Percentiles rank a stretch among this genome's conserved stretches.
Conservation (phyloP, 2,113 vertebrate species). For the Bothrops jararaca region DNA sequence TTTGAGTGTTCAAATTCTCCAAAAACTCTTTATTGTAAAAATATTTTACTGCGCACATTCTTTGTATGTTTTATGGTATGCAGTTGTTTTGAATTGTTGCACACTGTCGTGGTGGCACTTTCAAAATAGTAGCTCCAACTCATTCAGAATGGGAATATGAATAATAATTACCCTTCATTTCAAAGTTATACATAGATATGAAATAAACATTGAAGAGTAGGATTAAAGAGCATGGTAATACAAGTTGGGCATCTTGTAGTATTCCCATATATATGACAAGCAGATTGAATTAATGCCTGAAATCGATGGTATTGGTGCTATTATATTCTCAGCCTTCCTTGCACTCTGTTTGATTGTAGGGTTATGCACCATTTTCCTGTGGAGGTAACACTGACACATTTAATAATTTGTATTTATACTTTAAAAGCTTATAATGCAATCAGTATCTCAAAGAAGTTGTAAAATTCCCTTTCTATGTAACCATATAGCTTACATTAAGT, state of each 20-base stretch:
- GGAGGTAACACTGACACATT: neutral
- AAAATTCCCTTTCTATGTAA: neutral
- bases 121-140: neutral
- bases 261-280: neutral
- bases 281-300: neutral
- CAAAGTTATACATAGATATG: neutral
- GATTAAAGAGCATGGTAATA: neutral
- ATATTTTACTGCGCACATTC: neutral
- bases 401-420: neutral
- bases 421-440: neutral
- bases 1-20: neutral
- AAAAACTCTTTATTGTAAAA: neutral
- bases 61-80: neutral
- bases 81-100: neutral
- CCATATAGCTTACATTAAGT: conserved; percentile 18
- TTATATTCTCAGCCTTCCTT: neutral
- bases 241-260: neutral
- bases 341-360: neutral
- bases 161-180: neutral
- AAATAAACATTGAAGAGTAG: neutral
- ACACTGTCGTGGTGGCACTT: neutral
- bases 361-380: neutral
- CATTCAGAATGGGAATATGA: neutral
- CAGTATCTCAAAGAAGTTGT: neutral
- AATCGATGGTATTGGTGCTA: neutral